These are phyloP conservation scores for Zelostemma sp. DNA, from an alignment of 1,140 invertebrate genomes.

Conservation along the genomic window DNA sequence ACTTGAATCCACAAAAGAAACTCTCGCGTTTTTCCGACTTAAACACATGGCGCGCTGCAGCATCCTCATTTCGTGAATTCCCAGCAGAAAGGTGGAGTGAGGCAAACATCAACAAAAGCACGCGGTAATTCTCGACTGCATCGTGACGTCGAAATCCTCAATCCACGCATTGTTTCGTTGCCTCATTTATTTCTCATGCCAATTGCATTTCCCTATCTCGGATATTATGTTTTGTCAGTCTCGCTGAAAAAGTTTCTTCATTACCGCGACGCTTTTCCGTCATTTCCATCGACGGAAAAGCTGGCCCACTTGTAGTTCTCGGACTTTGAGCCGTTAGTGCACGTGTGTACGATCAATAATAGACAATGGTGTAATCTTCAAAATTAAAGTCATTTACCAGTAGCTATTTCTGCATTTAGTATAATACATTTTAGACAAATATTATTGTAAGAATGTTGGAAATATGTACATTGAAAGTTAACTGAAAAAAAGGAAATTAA, in stretches of 20 bases:
- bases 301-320: conserved; percentile 61
- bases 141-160: background rate
- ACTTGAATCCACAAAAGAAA: too few species aligned
- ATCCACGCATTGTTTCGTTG: background rate
- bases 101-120: conserved; percentile 18
- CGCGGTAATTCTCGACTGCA: background rate
- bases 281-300: conserved; percentile 47
- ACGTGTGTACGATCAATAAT: conserved; percentile 65
- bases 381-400: conserved; percentile 48
- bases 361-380: conserved; percentile 58
- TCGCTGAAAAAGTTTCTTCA: background rate
- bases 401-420: too few species aligned
- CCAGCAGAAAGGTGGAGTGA: too few species aligned
- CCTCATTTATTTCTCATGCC: background rate
- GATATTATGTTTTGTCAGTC: background rate
- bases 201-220: background rate
- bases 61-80: too few species aligned
- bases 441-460: too few species aligned
- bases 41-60: too few species aligned
- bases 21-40: too few species aligned
- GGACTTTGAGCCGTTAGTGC: conserved; percentile 46
- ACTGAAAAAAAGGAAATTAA: too few species aligned
- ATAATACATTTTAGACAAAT: too few species aligned
- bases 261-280: conserved; percentile 2
- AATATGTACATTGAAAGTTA: too few species aligned